Percentiles rank a stretch among this genome's conserved stretches.
Evolutionary conservation across 2,888 invertebrate genomes (phyloP).

Genomic region (Molanna angustata): DNA sequence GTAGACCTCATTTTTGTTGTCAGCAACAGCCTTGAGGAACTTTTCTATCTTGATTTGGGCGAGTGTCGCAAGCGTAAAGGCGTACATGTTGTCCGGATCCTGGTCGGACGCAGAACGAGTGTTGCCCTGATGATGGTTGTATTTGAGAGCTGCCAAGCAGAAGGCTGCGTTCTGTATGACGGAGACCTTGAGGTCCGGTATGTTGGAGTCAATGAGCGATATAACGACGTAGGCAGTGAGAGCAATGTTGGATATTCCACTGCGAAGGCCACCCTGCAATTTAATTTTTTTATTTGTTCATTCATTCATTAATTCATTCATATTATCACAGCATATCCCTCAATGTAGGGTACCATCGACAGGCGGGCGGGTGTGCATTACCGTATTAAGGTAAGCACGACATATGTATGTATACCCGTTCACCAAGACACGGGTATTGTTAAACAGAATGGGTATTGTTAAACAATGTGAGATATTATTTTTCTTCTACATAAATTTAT

Average conservation of each 20-base stretch:
- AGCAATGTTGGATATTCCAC: conserved; percentile 57
- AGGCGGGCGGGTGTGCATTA: too few species aligned
- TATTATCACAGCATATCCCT: too few species aligned
- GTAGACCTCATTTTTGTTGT: conserved; percentile 21
- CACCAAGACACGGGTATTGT: too few species aligned
- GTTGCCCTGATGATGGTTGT: conserved; percentile 34
- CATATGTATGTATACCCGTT: too few species aligned
- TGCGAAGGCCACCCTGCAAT: conserved; percentile 54
- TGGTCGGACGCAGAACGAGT: background rate
- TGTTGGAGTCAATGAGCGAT: conserved; percentile 59
- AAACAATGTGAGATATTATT: too few species aligned
- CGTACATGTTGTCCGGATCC: conserved; percentile 45
- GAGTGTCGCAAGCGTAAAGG: conserved; percentile 38
- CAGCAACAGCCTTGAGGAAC: conserved; percentile 13
- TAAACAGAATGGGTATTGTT: too few species aligned
- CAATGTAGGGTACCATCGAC: too few species aligned
- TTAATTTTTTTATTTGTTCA: too few species aligned
- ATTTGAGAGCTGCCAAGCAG: conserved; percentile 55
- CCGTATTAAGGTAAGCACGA: too few species aligned
- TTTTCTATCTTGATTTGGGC: conserved; percentile 32
- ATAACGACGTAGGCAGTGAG: conserved; percentile 68
- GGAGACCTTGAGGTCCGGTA: conserved; percentile 46
- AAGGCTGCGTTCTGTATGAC: conserved; percentile 58
- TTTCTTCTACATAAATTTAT: too few species aligned
- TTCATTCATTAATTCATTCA: too few species aligned